Conservation (phyloP, 2,797 vertebrate genomes). For the Chelidonichthys spinosus region DNA sequence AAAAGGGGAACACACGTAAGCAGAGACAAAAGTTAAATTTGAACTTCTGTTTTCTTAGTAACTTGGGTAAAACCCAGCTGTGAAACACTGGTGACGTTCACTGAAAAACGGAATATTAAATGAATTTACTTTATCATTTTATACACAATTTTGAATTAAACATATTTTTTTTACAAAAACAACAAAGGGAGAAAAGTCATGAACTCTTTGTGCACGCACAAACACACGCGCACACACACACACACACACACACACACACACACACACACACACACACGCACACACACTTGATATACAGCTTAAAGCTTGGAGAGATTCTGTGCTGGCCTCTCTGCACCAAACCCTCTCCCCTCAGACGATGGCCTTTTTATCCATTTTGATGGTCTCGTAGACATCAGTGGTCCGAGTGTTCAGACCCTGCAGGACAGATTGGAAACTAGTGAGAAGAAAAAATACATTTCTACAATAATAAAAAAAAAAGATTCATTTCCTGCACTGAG, state of each 20-base stretch:
- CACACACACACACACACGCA: not conserved
- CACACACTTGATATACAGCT: conserved; percentile 13
- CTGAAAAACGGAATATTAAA: conserved; percentile 8
- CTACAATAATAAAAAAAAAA: not conserved
- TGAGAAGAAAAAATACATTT: not conserved
- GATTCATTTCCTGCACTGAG: conserved; percentile 18
- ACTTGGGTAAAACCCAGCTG: not conserved
- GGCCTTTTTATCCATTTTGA: conserved; percentile 62
- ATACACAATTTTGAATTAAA: not conserved
- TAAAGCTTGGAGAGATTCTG: conserved; percentile 12
- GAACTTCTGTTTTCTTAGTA: conserved; percentile 36
- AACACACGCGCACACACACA: not conserved
- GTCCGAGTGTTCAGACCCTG: conserved; percentile 70
- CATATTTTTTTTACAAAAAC: conserved; percentile 29
- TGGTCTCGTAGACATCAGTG: conserved; percentile 78
- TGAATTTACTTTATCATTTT: conserved; percentile 29
- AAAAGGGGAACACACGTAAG: conserved; percentile 5
- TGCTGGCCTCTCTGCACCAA: not conserved
- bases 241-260: not conserved
- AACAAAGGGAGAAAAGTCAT: not conserved
- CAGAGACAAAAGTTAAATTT: not conserved
- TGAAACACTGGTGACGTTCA: not conserved
- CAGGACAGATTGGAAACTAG: not conserved
- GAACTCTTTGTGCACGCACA: not conserved
- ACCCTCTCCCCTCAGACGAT: conserved; percentile 23